These are phyloP conservation scores for Xenopus tropicalis DNA, from an alignment of 2,113 vertebrate species.

Conservation along the genomic window UCB_Xtro_10.0 CM004445.2:90602001-90602500, in stretches of 20 bases:
- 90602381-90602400: slow-evolving; percentile 61
- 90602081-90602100: too few species aligned
- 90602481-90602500: too few species aligned
- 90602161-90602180: too few species aligned
- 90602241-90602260: slow-evolving; percentile 82
- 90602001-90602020: too few species aligned
- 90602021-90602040: too few species aligned
- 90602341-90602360: slow-evolving; percentile 72
- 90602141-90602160: too few species aligned
- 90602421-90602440: background rate
- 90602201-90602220: background rate
- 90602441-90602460: too few species aligned
- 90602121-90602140: too few species aligned
- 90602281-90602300: slow-evolving; percentile 90
- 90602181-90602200: background rate
- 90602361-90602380: slow-evolving; percentile 82
- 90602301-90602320: slow-evolving; percentile 88
- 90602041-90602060: too few species aligned
- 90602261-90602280: slow-evolving; percentile 83
- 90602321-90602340: slow-evolving; percentile 92
- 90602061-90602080: too few species aligned
- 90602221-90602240: slow-evolving; percentile 87
- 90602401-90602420: slow-evolving; percentile 76
- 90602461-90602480: background rate
- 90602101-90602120: too few species aligned